phyloP scores from a whole-genome alignment of 64 coral and sea anemone species.

The Dendrophyllia cribrosa region DNA sequence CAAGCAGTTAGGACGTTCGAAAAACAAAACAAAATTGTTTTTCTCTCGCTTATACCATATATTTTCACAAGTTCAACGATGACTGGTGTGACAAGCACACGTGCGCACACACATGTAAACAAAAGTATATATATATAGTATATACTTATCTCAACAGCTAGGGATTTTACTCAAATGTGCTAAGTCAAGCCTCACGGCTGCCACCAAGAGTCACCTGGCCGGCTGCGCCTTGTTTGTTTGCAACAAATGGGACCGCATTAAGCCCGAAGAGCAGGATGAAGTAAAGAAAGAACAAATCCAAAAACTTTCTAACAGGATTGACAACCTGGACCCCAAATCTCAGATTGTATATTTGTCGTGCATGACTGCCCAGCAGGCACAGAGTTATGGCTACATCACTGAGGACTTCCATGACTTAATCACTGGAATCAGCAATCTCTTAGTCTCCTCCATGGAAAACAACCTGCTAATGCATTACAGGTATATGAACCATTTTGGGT shows the following conservation, averaged over 20 bases:
- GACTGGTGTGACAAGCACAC: too few relatives aligned
- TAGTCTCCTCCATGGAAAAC: background rate
- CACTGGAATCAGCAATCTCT: background rate
- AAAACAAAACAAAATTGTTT: too few relatives aligned
- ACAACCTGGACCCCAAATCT: background rate
- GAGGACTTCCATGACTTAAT: slow-evolving; percentile 11
- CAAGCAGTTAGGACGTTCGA: too few relatives aligned
- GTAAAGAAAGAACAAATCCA: background rate
- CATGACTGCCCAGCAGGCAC: background rate
- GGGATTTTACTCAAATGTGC: background rate
- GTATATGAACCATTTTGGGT: background rate
- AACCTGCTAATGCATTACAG: slow-evolving; percentile 1
- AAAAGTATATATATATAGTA: too few relatives aligned
- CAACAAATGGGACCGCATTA: slow-evolving; percentile 22
- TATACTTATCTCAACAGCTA: background rate
- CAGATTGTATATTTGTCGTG: background rate
- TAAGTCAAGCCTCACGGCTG: background rate
- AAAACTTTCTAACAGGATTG: background rate
- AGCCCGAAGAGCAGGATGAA: background rate
- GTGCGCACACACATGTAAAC: too few relatives aligned
- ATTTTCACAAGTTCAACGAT: too few relatives aligned
- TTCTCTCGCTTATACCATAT: too few relatives aligned
- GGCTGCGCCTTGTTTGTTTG: slow-evolving; percentile 1
- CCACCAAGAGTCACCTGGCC: background rate
- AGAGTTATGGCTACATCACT: background rate